phyloP scores from a whole-genome alignment of 2,113 vertebrate species.

The Erythrocercus mccallii region DNA sequence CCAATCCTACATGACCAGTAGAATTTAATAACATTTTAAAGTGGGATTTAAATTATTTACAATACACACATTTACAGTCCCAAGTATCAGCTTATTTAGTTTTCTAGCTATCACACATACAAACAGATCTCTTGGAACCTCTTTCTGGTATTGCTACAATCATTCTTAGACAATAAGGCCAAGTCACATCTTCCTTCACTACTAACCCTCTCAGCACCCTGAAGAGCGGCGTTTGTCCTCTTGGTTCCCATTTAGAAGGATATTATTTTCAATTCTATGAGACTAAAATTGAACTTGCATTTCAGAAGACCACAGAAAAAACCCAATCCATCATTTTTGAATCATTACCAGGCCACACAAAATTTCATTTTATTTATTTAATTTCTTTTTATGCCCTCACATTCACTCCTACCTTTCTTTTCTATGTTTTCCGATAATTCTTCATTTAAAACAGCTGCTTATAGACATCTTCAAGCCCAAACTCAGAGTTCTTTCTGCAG shows the following conservation, averaged over 20 bases:
- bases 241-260: not conserved
- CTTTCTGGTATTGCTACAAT: not conserved
- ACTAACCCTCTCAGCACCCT: not conserved
- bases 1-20: not conserved
- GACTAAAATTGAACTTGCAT: not conserved
- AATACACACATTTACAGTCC: accelerated
- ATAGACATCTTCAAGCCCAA: accelerated
- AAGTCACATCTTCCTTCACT: not conserved
- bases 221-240: accelerated
- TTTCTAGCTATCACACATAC: not conserved
- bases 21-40: not conserved
- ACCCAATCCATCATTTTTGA: accelerated
- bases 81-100: accelerated
- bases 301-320: not conserved
- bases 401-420: not conserved
- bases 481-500: not conserved
- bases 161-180: not conserved
- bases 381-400: accelerated
- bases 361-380: too few relatives aligned
- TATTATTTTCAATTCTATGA: not conserved
- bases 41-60: not conserved
- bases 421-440: not conserved
- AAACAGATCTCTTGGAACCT: not conserved
- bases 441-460: not conserved
- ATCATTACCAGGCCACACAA: not conserved